Evolutionary conservation across 1,140 invertebrate genomes (phyloP).

Genomic region (Zaprionus ornatus): DNA sequence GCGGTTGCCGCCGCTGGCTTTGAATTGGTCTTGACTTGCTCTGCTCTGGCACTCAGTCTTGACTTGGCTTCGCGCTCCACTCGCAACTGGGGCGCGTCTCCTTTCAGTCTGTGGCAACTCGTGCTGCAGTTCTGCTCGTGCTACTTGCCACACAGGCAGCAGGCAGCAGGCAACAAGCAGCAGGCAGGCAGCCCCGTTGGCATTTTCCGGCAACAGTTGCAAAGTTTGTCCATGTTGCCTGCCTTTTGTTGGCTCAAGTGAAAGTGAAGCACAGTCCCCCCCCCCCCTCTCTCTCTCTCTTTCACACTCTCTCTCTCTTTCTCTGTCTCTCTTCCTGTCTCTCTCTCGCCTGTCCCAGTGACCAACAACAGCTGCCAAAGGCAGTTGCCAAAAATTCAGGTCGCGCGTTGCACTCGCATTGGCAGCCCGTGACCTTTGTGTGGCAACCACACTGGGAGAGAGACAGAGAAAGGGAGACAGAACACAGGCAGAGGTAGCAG

Average conservation of each 20-base stretch:
- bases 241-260: conserved; percentile 48
- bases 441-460: not conserved
- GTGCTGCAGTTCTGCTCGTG: not conserved
- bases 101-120: conserved; percentile 3
- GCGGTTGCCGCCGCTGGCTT: not conserved
- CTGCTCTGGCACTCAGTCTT: not conserved
- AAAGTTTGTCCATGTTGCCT: conserved; percentile 57
- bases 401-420: conserved; percentile 48
- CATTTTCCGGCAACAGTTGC: conserved; percentile 55
- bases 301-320: not conserved
- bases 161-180: too few relatives aligned
- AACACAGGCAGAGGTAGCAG: not conserved
- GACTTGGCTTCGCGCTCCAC: not conserved
- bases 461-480: not conserved
- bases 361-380: conserved; percentile 32
- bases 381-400: conserved; percentile 53
- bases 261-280: conserved; percentile 48
- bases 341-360: conserved; percentile 24
- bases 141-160: not conserved
- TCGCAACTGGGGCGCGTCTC: not conserved
- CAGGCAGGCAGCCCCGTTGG: too few relatives aligned
- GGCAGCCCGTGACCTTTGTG: conserved; percentile 52
- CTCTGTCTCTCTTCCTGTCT: not conserved
- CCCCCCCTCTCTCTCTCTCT: not conserved
- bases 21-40: too few relatives aligned